Evolutionary conservation across 2,797 vertebrate genomes (phyloP), one percentile per base, ranked within the genome.

Genomic region (Microctenopoma lineatum): DNA sequence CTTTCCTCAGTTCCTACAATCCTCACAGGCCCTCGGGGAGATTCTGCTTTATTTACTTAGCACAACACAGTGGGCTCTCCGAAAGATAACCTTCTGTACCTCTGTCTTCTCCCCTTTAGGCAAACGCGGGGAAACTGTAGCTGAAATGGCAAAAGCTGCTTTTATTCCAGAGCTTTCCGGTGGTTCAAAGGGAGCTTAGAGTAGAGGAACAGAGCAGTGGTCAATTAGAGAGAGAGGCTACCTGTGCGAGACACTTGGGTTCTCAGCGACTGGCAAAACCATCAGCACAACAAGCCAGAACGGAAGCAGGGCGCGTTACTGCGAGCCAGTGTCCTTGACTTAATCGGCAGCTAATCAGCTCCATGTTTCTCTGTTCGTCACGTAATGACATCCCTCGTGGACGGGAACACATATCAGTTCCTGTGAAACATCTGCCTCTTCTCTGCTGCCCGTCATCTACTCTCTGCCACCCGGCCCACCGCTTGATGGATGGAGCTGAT

Each of bases 331-430:
- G 91, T 92, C 89, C 92, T 91, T 90, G 89, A 90, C 89, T 90
- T 84, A 89, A 92, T 90, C 87, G 89, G 79, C 83, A 8, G 46
- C 86, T 92, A 90, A 93, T 90, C 87, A 90, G 87, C 84, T 63
- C 75, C 86, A 85, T 84, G 84, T 89, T 89, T 84, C 67, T 86
- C 81, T 82, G 85, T 89, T 79, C 57, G 53, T 76, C 53, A 3
- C 66, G 47, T 90, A 90, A 90, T 88, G 87, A 89, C 86, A 87
- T 90, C 87, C 89, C 89, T 87, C 5, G 65, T 80, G 89, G 78
- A 79, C 44, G 65, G 36, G 70, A 76, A 84, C 80, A 87, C 79
- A 83, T 82, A 85, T 84, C 77, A 62, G 70, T 83, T 74, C 86
- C 85, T 59, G 74, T 50, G 70, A 83, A 93, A 92, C 92, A 91